Evolutionary conservation across 2,888 invertebrate species (phyloP), one percentile per base, ranked within the genome.

Genomic region (Orchesellides sinensis): DNA sequence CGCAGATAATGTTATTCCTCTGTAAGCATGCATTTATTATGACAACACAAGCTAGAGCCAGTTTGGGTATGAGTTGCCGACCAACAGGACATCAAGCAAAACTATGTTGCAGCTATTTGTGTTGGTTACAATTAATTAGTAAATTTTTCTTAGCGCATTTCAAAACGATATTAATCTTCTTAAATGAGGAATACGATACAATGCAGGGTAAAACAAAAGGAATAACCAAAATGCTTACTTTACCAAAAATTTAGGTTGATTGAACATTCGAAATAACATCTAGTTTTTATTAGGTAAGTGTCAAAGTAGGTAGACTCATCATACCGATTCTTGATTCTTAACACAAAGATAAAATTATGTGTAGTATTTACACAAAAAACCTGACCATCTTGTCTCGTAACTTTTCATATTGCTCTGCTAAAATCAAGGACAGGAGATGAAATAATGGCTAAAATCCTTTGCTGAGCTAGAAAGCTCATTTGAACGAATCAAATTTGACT

Each of bases 371-470:
- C 10, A 40, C 5, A 32, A 32, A 40, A 68, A 68, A 68, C 68
- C 49, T 49, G 68, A 68, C 68, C 32, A 52, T 68, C 68, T 68
- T 68, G 68, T 68, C 68, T 68, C 35, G 68, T 68, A 68, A 32
- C 49, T 68, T 68, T 68, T 68, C 52, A 49, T 52, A 40, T 40
- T 68, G 49, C 29, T 68, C 52, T 66, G 17, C n/a, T 23, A 68
- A 68, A 66, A 66, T 68, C 68, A 68, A 68, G 68, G 68, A 68
- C 68, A 68, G 29, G 32, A 68, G n/a, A n/a, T 40, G n/a, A n/a
- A n/a, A 25, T 65, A 63, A 63, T 23, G 40, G 12, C 8, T 40
- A 1, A n/a, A n/a, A n/a, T n/a, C n/a, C n/a, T n/a, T n/a, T n/a
- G n/a, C n/a, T 40, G 10, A 40, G 10, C 40, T n/a, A 40, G 40